phyloP scores from a whole-genome alignment of 2,113 vertebrate species.

The Rhineura floridana region DNA sequence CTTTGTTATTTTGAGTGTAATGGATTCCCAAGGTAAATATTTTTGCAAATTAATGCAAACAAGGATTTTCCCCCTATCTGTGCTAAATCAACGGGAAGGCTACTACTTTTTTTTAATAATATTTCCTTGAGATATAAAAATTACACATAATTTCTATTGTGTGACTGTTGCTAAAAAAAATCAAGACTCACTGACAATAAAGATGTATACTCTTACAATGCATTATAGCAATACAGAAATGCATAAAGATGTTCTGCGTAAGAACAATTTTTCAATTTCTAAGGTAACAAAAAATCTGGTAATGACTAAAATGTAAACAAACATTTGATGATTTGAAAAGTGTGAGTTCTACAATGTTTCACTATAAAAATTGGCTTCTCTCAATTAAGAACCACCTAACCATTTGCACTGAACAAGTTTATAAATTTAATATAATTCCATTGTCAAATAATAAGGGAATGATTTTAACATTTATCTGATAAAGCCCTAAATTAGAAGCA shows the following conservation, averaged over 20 bases:
- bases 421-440: background rate
- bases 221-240: background rate
- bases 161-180: background rate
- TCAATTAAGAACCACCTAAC: background rate
- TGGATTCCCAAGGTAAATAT: background rate
- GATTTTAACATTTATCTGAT: background rate
- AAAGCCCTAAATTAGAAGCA: slow-evolving; percentile 2
- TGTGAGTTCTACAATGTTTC: background rate
- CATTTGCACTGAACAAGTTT: background rate
- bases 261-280: background rate
- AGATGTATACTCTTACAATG: background rate
- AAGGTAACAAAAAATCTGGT: background rate
- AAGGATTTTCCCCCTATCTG: background rate
- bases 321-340: background rate
- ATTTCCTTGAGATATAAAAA: background rate
- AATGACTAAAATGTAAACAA: background rate
- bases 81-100: background rate
- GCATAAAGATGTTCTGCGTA: background rate
- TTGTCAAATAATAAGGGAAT: background rate
- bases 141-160: background rate
- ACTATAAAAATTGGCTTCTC: background rate
- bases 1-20: background rate
- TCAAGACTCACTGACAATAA: background rate
- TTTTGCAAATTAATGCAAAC: background rate
- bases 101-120: background rate